phyloP scores from a whole-genome alignment of 1,140 invertebrate genomes.

The Temnothorax nylanderi region DNA sequence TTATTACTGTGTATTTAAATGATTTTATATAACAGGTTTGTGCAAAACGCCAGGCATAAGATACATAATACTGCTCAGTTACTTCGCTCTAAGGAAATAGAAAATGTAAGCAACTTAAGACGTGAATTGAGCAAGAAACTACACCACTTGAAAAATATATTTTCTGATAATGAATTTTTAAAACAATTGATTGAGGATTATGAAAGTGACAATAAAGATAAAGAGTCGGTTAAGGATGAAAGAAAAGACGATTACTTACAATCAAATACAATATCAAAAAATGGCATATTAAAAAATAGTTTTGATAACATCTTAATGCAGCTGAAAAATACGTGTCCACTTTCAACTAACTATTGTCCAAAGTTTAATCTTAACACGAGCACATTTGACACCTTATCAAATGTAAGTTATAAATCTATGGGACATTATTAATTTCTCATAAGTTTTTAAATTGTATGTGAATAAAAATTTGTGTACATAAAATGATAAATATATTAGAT shows the following conservation, averaged over 20 bases:
- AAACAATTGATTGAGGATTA: background rate
- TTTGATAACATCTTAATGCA: constrained; percentile 9
- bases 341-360: background rate
- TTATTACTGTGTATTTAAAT: background rate
- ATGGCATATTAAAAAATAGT: background rate
- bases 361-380: background rate
- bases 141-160: background rate
- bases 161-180: background rate
- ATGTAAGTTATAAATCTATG: constrained; percentile 8
- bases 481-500: background rate
- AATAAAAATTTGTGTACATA: background rate
- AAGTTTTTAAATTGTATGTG: background rate
- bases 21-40: constrained; percentile 9
- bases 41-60: background rate
- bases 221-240: background rate
- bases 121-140: background rate
- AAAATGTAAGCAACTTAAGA: background rate
- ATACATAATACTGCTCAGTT: constrained; percentile 18
- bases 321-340: background rate
- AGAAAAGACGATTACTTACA: background rate
- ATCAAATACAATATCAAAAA: background rate
- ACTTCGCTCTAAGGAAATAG: background rate
- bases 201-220: constrained; percentile 13
- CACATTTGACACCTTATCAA: background rate
- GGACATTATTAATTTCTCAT: background rate